Percentiles rank a stretch among this genome's conserved stretches.
Conservation (phyloP, 2,888 invertebrate genomes). For the Laspeyria flexula region DNA sequence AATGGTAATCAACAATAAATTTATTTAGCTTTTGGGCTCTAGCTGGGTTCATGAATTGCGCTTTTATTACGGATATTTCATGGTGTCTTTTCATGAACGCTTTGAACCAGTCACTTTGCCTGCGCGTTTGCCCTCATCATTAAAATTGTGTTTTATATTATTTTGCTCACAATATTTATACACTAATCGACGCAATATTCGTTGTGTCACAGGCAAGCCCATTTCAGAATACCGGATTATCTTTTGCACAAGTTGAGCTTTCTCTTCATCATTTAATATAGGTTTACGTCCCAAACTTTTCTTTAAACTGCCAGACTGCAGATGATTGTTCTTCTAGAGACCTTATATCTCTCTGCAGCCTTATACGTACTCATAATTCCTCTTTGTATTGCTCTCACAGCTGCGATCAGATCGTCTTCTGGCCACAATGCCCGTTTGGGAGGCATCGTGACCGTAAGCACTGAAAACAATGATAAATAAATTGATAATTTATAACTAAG, state of each 20-base stretch:
- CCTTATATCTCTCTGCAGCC: constrained; percentile 36
- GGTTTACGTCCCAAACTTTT: constrained; percentile 39
- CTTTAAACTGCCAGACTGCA: constrained; percentile 19
- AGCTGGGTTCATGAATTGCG: constrained; percentile 44
- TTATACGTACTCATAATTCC: constrained; percentile 29
- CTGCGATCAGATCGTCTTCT: constrained; percentile 30
- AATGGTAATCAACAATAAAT: constrained; percentile 36
- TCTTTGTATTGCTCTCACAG: constrained; percentile 34
- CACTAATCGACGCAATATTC: constrained; percentile 24
- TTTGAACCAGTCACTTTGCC: constrained; percentile 41
- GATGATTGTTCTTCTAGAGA: constrained; percentile 45
- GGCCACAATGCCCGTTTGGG: constrained; percentile 39
- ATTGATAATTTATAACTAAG: too few relatives aligned
- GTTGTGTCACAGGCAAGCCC: constrained; percentile 27
- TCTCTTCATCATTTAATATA: constrained; percentile 34
- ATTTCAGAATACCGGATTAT: constrained; percentile 30
- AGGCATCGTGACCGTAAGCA: constrained; percentile 22
- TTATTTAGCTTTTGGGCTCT: constrained; percentile 45
- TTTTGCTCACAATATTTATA: constrained; percentile 40
- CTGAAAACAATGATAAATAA: too few relatives aligned
- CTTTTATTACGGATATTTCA: constrained; percentile 21
- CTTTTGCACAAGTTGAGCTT: constrained; percentile 32
- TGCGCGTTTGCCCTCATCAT: constrained; percentile 19
- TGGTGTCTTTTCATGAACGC: constrained; percentile 38
- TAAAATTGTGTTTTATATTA: constrained; percentile 40